Percentiles rank a stretch among this genome's conserved stretches.
phyloP scores from a whole-genome alignment of 2,888 invertebrate genomes.

The Plebejus anna region DNA sequence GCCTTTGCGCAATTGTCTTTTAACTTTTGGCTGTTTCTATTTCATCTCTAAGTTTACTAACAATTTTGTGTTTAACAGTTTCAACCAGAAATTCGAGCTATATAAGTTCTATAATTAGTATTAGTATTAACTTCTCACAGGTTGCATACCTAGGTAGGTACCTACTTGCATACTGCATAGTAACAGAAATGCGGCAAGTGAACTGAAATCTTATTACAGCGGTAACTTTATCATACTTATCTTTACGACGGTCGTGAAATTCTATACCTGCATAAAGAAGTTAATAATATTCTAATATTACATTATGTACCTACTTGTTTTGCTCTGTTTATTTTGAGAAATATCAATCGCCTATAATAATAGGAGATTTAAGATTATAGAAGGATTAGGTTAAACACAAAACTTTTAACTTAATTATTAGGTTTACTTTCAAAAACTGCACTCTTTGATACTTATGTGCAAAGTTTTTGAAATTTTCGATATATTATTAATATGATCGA shows the following conservation, averaged over 20 bases:
- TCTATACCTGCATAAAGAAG: neutral
- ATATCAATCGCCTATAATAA: neutral
- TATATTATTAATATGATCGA: too few species aligned
- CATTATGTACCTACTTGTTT: neutral
- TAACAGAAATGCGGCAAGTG: neutral
- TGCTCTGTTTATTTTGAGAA: neutral
- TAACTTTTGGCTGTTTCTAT: too few species aligned
- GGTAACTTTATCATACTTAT: slow-evolving; percentile 2
- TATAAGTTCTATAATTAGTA: too few species aligned
- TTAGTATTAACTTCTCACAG: neutral
- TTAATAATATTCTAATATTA: slow-evolving; percentile 4
- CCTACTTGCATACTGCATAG: neutral
- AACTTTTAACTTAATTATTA: neutral
- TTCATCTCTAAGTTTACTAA: too few species aligned
- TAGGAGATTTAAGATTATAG: neutral
- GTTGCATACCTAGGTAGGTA: neutral
- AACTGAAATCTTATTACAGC: slow-evolving; percentile 18
- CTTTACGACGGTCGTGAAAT: slow-evolving; percentile 18
- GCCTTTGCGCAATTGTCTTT: neutral
- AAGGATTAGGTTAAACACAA: neutral
- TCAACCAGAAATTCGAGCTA: neutral
- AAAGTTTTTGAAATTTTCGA: too few species aligned
- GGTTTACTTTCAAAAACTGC: too few species aligned
- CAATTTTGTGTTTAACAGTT: neutral
- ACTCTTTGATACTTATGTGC: too few species aligned